Evolutionary conservation across 2,797 vertebrate genomes (phyloP), one percentile per base, ranked within the genome.

Genomic region (Notolepis coatsorum): DNA sequence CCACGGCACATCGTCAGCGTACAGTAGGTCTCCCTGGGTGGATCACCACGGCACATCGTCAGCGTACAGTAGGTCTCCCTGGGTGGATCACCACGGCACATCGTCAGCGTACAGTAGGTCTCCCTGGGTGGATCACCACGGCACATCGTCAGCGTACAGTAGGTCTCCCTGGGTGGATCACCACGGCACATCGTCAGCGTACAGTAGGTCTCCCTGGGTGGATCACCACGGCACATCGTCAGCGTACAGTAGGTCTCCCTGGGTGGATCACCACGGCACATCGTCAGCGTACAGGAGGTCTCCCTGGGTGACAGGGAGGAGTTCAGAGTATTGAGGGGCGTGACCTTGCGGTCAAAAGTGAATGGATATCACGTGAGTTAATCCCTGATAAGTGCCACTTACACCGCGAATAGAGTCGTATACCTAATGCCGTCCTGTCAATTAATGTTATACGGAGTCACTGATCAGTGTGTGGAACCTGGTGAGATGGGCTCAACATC

Each of bases 241-340:
- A 23, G n/a, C 21, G 30, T 12, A 5, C 31, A n/a, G 0, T 75
- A 66, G 75, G 48, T 65, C n/a, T n/a, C n/a, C 65, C 62, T 77
- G 68, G 64, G 47, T 69, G 70, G 66, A 68, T 71, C 73, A 66
- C 75, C 68, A 68, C 17, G 21, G 42, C n/a, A n/a, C n/a, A n/a
- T 30, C 30, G 2, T 50, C 24, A 23, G n/a, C 21, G 30, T 12
- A 5, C 31, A n/a, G 0, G 73, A 42, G 59, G 42, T 61, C 64
- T 57, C 55, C 76, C n/a, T n/a, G n/a, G n/a, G n/a, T n/a, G 61
- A 65, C 67, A 72, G 45, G 65, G 73, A 73, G 65, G 72, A 61
- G 68, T 62, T 60, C 62, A 61, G 68, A 66, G 65, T 69, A 69
- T 52, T 5, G 13, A 51, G 62, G 61, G 48, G 31, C 50, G 20